These are phyloP conservation scores for Pygmarrhopalites habei DNA, from an alignment of 1,140 invertebrate genomes.

Conservation along the genomic window DNA sequence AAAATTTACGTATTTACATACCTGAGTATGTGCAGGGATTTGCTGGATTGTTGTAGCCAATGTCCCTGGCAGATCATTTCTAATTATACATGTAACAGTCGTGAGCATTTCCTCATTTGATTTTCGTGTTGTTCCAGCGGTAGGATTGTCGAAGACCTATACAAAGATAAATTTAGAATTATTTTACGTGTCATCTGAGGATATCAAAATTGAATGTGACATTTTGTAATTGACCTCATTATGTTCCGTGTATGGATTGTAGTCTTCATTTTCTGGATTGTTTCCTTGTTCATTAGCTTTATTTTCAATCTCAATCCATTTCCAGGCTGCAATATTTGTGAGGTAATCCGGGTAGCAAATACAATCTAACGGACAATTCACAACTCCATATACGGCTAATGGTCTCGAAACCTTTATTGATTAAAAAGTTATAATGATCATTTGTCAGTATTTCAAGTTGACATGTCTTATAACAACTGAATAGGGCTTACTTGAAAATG, in stretches of 20 bases:
- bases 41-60: slow-evolving; percentile 46
- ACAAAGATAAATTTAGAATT: not conserved
- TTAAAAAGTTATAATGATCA: too few species aligned
- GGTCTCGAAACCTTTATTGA: too few species aligned
- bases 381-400: too few species aligned
- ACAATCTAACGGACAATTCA: slow-evolving; percentile 35
- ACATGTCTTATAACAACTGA: too few species aligned
- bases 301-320: slow-evolving; percentile 32
- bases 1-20: too few species aligned
- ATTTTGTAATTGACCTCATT: slow-evolving; percentile 29
- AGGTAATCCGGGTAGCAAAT: slow-evolving; percentile 31
- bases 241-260: slow-evolving; percentile 32
- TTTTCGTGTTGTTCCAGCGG: not conserved
- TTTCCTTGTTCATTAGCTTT: not conserved
- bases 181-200: too few species aligned
- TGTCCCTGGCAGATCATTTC: slow-evolving; percentile 43
- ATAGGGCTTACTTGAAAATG: not conserved
- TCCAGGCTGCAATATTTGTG: slow-evolving; percentile 31
- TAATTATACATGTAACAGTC: slow-evolving; percentile 53
- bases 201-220: too few species aligned
- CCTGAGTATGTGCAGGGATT: slow-evolving; percentile 52
- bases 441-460: too few species aligned
- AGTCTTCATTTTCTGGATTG: too few species aligned
- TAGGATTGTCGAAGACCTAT: slow-evolving; percentile 31
- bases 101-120: slow-evolving; percentile 41